A percentile compares a stretch with the other conserved stretches of the same genome.
These are phyloP conservation scores for Apocheima hispidaria DNA, from an alignment of 2,888 invertebrate genomes.

Conservation along the genomic window DNA sequence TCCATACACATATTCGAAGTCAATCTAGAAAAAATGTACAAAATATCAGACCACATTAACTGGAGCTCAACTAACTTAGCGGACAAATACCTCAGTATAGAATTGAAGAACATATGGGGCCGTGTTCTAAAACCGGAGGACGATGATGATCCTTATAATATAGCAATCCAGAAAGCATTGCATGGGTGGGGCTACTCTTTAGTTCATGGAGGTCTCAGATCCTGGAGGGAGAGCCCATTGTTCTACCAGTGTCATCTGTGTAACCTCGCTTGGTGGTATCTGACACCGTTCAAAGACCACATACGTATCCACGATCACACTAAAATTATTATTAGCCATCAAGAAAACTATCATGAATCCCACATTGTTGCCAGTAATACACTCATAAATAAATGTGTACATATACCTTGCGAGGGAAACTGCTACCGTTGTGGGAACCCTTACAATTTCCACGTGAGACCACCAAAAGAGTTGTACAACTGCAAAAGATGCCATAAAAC, in stretches of 20 bases:
- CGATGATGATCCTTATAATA: slow-evolving; percentile 13
- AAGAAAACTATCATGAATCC: slow-evolving; percentile 44
- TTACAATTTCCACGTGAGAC: slow-evolving; percentile 26
- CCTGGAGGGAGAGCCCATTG: slow-evolving; percentile 47
- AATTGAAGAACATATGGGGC: slow-evolving; percentile 50
- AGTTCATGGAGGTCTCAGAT: background rate
- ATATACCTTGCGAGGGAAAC: slow-evolving; percentile 39
- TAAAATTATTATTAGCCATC: slow-evolving; percentile 21
- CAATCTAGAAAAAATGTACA: slow-evolving; percentile 29
- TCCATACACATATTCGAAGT: slow-evolving; percentile 17
- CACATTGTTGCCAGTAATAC: slow-evolving; percentile 47
- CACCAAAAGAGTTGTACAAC: slow-evolving; percentile 17
- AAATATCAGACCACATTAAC: slow-evolving; percentile 34
- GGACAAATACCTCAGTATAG: slow-evolving; percentile 49
- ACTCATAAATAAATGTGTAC: rapidly evolving
- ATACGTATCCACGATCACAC: slow-evolving; percentile 35
- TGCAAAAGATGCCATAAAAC: slow-evolving; percentile 45
- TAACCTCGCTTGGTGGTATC: slow-evolving; percentile 59
- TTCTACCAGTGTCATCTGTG: slow-evolving; percentile 69
- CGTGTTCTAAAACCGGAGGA: background rate
- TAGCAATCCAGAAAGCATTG: slow-evolving; percentile 43
- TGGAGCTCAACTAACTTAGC: slow-evolving; percentile 34
- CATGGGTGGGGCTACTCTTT: slow-evolving; percentile 39
- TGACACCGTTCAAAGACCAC: slow-evolving; percentile 57
- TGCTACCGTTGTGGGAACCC: slow-evolving; percentile 58